phyloP scores from a whole-genome alignment of 2,888 invertebrate genomes.

The Eudemis profundana region DNA sequence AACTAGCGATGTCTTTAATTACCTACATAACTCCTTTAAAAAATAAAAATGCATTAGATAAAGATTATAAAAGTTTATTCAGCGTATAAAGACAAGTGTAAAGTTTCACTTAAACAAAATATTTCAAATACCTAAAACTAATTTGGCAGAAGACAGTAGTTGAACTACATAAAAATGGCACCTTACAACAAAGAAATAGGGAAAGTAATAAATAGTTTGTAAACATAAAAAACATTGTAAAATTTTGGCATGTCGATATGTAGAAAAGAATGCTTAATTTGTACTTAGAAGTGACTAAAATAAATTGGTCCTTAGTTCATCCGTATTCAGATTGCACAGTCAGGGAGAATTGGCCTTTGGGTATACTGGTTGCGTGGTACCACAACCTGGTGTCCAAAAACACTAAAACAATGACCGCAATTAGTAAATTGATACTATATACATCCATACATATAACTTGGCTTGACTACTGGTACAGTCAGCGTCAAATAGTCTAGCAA shows the following conservation, averaged over 20 bases:
- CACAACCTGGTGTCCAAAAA: constrained; percentile 95
- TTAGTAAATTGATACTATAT: constrained; percentile 5
- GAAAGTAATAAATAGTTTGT: constrained; percentile 59
- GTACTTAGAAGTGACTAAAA: constrained; percentile 56
- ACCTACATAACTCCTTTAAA: constrained; percentile 32
- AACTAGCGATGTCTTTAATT: constrained; percentile 62
- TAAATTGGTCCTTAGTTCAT: constrained; percentile 63
- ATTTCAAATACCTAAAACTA: constrained; percentile 61
- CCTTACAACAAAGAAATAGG: constrained; percentile 55
- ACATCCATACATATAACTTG: too few relatives aligned
- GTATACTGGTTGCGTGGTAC: constrained; percentile 95
- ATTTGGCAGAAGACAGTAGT: constrained; percentile 59
- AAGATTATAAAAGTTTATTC: constrained; percentile 55
- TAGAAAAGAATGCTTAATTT: constrained; percentile 66
- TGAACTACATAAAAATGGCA: constrained; percentile 77
- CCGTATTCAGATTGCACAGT: constrained; percentile 97
- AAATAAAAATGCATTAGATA: constrained; percentile 31
- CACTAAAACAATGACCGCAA: constrained; percentile 81
- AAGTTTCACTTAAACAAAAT: constrained; percentile 51
- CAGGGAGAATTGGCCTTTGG: constrained; percentile 92
- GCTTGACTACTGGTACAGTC: too few relatives aligned
- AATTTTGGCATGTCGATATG: constrained; percentile 81
- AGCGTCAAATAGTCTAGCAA: too few relatives aligned
- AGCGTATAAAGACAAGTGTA: constrained; percentile 55
- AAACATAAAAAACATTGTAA: constrained; percentile 57